These are phyloP conservation scores for Beroe forskalii DNA, from an alignment of 37 sponge, comb jelly and placozoan species.

Conservation along the genomic window DNA sequence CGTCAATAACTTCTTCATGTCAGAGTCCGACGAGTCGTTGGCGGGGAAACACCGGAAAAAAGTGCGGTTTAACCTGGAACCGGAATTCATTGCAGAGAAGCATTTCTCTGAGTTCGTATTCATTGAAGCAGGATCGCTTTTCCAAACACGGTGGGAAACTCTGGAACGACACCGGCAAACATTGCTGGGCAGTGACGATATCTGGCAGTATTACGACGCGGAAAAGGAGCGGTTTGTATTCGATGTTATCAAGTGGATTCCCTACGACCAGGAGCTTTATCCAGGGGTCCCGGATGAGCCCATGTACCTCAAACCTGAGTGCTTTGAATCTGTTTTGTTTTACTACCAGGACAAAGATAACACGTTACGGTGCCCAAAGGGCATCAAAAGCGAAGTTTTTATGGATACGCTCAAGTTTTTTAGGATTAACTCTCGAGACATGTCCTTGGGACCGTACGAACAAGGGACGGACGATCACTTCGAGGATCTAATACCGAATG, in stretches of 20 bases:
- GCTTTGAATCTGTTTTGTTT: constrained; percentile 45
- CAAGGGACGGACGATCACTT: neutral
- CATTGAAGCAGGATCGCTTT: constrained; percentile 36
- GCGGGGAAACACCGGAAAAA: neutral
- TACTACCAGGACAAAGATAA: constrained; percentile 50
- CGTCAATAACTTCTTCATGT: constrained; percentile 58
- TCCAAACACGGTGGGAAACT: constrained; percentile 62
- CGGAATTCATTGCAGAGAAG: neutral
- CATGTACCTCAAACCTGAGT: constrained; percentile 30
- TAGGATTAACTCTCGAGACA: constrained; percentile 3
- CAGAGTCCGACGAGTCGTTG: neutral
- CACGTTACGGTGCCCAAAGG: constrained; percentile 41
- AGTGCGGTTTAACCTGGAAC: constrained; percentile 7
- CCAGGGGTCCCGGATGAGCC: constrained; percentile 58
- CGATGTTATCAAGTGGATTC: constrained; percentile 39
- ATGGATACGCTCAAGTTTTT: constrained; percentile 43
- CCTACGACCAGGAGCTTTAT: neutral
- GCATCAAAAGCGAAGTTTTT: constrained; percentile 31
- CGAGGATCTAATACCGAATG: constrained; percentile 1
- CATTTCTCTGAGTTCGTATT: neutral
- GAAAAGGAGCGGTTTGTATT: constrained; percentile 50
- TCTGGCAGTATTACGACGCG: constrained; percentile 40
- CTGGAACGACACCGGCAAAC: constrained; percentile 36
- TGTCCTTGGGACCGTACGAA: constrained; percentile 41
- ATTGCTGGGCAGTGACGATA: constrained; percentile 34